Evolutionary conservation across 2,888 invertebrate species (phyloP).

Genomic region (Siphlonurus alternatus): DNA sequence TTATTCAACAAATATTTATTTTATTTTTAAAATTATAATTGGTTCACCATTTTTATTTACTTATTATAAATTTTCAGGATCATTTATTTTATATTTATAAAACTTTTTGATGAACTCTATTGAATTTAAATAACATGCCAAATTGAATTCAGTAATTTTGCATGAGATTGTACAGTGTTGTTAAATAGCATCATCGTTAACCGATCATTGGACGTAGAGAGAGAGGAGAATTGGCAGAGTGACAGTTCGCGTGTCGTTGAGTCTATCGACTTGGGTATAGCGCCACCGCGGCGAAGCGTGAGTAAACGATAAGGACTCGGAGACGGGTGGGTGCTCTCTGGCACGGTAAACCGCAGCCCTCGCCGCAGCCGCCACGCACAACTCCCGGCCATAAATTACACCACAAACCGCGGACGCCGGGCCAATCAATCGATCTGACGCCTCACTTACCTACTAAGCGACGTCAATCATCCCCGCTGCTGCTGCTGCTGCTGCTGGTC

Average conservation of each 20-base stretch:
- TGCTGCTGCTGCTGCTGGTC: no score
- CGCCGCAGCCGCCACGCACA: not conserved
- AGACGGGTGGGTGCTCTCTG: no score
- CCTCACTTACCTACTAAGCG: not conserved
- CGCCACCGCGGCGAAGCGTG: not conserved
- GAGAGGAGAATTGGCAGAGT: not conserved
- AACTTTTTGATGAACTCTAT: no score
- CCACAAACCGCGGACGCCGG: not conserved
- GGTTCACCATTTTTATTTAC: no score
- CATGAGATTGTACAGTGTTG: no score
- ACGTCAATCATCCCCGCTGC: not conserved
- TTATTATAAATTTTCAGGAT: no score
- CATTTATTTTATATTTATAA: no score
- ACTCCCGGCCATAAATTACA: not conserved
- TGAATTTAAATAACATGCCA: no score
- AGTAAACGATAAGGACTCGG: not conserved
- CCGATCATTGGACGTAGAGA: not conserved
- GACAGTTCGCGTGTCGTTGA: not conserved
- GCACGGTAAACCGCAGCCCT: not conserved
- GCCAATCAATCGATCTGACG: not conserved
- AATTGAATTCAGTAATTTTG: no score
- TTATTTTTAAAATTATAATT: no score
- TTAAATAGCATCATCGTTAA: not conserved
- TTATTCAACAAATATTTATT: no score
- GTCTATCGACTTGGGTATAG: no score